Percentiles rank a stretch among this genome's conserved stretches.
These are phyloP conservation scores for Mellilla xanthometata DNA, from an alignment of 2,888 invertebrate genomes.

Conservation along the genomic window DNA sequence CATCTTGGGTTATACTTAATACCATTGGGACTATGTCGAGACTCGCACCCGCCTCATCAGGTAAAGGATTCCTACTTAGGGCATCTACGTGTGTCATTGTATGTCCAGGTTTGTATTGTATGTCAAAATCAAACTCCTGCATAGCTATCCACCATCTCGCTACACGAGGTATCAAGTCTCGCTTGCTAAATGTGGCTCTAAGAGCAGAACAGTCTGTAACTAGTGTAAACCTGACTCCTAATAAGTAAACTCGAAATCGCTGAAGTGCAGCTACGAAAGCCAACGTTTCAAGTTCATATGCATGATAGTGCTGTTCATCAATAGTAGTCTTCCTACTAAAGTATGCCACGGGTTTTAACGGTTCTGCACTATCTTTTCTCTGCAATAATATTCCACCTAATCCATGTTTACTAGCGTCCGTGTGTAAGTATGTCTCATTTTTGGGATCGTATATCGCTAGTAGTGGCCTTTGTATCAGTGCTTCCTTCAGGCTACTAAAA, in stretches of 20 bases:
- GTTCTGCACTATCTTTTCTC: constrained; percentile 7
- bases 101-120: background rate
- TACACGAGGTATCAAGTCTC: background rate
- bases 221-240: background rate
- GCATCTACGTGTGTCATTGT: constrained; percentile 1
- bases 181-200: background rate
- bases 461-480: constrained; percentile 4
- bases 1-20: background rate
- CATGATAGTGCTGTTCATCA: background rate
- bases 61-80: constrained; percentile 1
- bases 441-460: constrained; percentile 18
- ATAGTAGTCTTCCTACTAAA: constrained; percentile 23
- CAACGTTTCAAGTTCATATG: background rate
- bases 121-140: background rate
- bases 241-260: background rate
- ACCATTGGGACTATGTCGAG: background rate
- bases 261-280: no score
- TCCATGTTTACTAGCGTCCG: constrained; percentile 20
- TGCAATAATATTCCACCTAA: constrained; percentile 20
- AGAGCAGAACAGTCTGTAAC: background rate
- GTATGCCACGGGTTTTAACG: constrained; percentile 14
- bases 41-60: background rate
- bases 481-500: no score
- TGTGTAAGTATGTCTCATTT: constrained; percentile 14
- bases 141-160: constrained; percentile 1